Percentiles rank a stretch among this genome's conserved stretches.
phyloP scores from a whole-genome alignment of 2,888 invertebrate species.

The Mythimna albipuncta region DNA sequence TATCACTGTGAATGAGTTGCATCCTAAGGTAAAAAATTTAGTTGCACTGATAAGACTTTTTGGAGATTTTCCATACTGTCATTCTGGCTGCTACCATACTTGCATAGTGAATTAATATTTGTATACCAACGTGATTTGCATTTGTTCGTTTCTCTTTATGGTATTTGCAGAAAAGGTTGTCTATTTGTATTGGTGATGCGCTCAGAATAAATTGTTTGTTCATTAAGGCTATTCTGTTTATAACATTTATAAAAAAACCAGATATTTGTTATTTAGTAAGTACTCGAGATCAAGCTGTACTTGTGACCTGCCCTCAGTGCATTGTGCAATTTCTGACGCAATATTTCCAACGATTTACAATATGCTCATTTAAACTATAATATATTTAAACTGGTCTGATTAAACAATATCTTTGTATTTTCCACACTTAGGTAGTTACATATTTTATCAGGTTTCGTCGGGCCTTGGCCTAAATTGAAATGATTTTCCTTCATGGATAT shows the following conservation, averaged over 20 bases:
- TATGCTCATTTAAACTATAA: slow-evolving; percentile 53
- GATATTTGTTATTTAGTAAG: slow-evolving; percentile 38
- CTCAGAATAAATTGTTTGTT: slow-evolving; percentile 6
- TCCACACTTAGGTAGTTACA: slow-evolving; percentile 48
- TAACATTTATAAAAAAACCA: slow-evolving; percentile 26
- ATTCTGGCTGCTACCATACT: slow-evolving; percentile 9
- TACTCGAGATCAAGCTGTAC: slow-evolving; percentile 52
- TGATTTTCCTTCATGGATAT: slow-evolving; percentile 64
- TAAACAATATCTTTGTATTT: slow-evolving; percentile 52
- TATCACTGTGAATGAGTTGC: slow-evolving; percentile 8
- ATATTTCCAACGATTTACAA: slow-evolving; percentile 66
- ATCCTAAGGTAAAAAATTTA: slow-evolving; percentile 14
- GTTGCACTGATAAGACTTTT: slow-evolving; percentile 1
- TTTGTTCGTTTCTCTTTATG: slow-evolving; percentile 14
- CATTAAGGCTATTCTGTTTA: slow-evolving; percentile 16
- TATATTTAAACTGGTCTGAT: slow-evolving; percentile 50
- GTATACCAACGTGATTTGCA: slow-evolving; percentile 3
- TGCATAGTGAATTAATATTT: slow-evolving; percentile 13
- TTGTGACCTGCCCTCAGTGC: slow-evolving; percentile 62
- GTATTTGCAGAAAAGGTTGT: slow-evolving; percentile 8
- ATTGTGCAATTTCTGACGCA: slow-evolving; percentile 79
- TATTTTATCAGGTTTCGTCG: slow-evolving; percentile 60
- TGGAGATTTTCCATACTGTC: slow-evolving; percentile 1
- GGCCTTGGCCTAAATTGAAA: slow-evolving; percentile 68
- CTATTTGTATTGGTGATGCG: slow-evolving; percentile 14